phyloP scores from a whole-genome alignment of 2,113 vertebrate species.

The Anhinga rufa region DNA sequence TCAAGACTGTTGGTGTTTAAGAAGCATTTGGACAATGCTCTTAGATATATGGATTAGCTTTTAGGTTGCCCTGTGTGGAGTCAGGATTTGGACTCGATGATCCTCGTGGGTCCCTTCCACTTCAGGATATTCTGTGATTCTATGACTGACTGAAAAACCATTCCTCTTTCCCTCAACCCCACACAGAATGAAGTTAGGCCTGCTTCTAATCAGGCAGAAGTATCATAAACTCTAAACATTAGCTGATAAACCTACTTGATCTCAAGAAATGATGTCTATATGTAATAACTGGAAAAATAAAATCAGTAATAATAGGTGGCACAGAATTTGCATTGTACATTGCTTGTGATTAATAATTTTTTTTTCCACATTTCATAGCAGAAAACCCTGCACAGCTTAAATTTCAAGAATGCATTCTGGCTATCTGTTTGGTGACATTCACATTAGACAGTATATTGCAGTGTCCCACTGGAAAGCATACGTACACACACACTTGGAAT shows the following conservation, averaged over 20 bases:
- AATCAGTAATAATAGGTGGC: neutral
- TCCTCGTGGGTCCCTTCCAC: neutral
- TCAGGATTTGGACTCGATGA: neutral
- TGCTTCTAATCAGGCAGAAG: neutral
- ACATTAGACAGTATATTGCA: neutral
- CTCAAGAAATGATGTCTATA: neutral
- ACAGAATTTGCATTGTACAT: neutral
- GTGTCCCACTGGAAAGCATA: neutral
- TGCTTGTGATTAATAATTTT: neutral
- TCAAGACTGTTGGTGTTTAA: neutral
- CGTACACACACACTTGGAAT: neutral
- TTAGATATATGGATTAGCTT: neutral
- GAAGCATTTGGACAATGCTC: neutral
- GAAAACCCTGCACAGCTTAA: neutral
- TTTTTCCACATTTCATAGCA: neutral
- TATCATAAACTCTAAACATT: neutral
- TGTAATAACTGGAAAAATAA: neutral
- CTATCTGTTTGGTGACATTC: neutral
- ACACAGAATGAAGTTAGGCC: neutral
- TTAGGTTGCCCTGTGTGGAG: neutral
- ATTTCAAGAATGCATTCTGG: neutral
- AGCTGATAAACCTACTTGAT: neutral
- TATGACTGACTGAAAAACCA: neutral
- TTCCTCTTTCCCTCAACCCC: neutral
- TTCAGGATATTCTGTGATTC: neutral